phyloP scores from a whole-genome alignment of 2,797 vertebrate species.

The Alectoris magna region DNA sequence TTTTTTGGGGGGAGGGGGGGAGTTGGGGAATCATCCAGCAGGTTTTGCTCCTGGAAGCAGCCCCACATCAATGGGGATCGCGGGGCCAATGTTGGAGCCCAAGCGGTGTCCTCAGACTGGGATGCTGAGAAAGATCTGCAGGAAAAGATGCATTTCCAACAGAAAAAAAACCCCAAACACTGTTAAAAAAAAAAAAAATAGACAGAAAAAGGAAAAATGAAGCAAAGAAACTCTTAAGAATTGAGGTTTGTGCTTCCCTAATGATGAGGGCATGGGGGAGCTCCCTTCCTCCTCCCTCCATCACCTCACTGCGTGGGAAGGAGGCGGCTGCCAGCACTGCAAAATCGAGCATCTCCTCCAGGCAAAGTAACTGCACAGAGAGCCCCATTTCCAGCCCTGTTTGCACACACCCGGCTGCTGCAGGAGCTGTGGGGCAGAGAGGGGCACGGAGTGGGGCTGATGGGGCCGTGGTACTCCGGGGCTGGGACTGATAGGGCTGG shows the following conservation, averaged over 20 bases:
- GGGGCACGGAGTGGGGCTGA: too few relatives aligned
- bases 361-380: rapidly evolving
- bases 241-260: background rate
- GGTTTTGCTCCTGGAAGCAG: background rate
- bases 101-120: rapidly evolving
- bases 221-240: background rate
- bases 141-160: too few relatives aligned
- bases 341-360: background rate
- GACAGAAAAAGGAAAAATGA: too few relatives aligned
- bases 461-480: too few relatives aligned
- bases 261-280: too few relatives aligned
- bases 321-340: background rate
- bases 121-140: rapidly evolving
- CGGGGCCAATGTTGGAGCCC: background rate
- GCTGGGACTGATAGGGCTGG: too few relatives aligned
- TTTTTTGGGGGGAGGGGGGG: too few relatives aligned
- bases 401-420: background rate
- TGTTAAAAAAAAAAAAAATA: too few relatives aligned
- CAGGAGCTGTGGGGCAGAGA: background rate
- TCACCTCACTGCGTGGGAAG: rapidly evolving
- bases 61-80: background rate
- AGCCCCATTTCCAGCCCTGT: rapidly evolving
- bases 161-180: background rate
- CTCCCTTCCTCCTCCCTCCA: background rate
- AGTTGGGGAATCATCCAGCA: background rate